Evolutionary conservation across 2,888 invertebrate species (phyloP), one percentile per base, ranked within the genome.

Genomic region (Habrosyne pyritoides): DNA sequence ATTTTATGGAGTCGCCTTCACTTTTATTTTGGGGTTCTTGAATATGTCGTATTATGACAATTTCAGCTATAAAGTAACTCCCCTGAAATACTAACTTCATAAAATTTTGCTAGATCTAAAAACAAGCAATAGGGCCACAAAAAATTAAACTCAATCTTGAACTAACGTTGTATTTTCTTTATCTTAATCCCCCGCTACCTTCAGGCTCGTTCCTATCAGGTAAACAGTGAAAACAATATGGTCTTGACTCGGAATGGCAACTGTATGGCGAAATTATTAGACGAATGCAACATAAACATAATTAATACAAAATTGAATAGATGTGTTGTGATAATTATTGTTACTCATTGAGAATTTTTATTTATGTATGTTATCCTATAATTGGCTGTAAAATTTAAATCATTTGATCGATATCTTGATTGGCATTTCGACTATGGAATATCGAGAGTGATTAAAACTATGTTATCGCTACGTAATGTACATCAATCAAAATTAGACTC

Each of bases 121-220:
- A 24, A 71, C 66, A 68, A 67, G 64, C 53, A 68, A 54, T 70
- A 74, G 67, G 66, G 68, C 67, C 75, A 73, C 73, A 69, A 78
- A 72, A 66, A 63, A 42, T 46, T 61, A 61, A 73, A 67, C 75
- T 69, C 70, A 63, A 77, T 83, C 84, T 86, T 89, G 75, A 82
- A 94, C 93, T 94, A 94, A 94, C 93, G 83, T 81, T 92, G 74
- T 91, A 83, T 93, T 89, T 86, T 89, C 92, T 93, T 91, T 92
- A 92, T 90, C 87, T 91, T 82, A 74, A 91, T 93, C 94, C 94
- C 93, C 94, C 94, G 95, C 95, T 94, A 94, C 94, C 94, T 94
- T 94, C 95, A 95, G 95, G 95, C 95, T 95, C 96, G 94, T 96
- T 96, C 94, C 94, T 96, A 94, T 96, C 96, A 96, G 96, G 96